These are phyloP conservation scores for Remorina albescens DNA, from an alignment of 2,797 vertebrate genomes.

Conservation along the genomic window DNA sequence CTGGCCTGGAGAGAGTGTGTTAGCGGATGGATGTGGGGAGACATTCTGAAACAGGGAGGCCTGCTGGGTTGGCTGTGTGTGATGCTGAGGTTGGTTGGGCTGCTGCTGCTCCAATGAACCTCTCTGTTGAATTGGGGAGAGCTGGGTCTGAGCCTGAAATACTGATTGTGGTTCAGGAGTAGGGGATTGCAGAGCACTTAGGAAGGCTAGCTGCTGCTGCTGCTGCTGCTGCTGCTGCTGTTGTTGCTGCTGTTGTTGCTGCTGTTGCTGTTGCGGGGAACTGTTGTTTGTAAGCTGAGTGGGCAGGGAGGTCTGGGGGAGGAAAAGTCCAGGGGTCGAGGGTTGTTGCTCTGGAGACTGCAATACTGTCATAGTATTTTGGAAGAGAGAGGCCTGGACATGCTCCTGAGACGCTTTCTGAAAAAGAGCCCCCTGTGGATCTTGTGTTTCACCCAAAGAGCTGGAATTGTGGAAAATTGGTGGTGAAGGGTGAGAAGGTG, in stretches of 20 bases:
- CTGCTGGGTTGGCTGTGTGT: conserved; percentile 77
- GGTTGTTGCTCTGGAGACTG: conserved; percentile 91
- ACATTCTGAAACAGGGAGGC: conserved; percentile 83
- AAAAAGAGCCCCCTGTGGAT: conserved; percentile 90
- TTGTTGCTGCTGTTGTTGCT: conserved; percentile 80
- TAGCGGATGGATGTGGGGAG: conserved; percentile 78
- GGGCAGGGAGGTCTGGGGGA: conserved; percentile 88
- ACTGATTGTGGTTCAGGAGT: conserved; percentile 89
- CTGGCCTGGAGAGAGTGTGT: conserved; percentile 77
- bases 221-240: conserved; percentile 86
- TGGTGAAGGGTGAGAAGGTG: conserved; percentile 88
- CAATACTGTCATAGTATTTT: conserved; percentile 90
- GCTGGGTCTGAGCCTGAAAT: conserved; percentile 91
- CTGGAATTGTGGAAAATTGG: conserved; percentile 93
- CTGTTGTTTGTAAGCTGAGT: conserved; percentile 87
- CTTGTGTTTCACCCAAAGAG: conserved; percentile 89
- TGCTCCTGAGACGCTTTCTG: conserved; percentile 93
- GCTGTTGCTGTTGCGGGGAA: conserved; percentile 89
- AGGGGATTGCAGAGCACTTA: conserved; percentile 90
- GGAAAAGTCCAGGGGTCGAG: conserved; percentile 88
- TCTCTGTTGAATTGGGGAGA: conserved; percentile 90
- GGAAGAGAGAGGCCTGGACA: conserved; percentile 92
- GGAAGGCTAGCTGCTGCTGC: conserved; percentile 85
- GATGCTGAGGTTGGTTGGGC: conserved; percentile 77
- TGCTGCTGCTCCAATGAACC: conserved; percentile 86